Conservation (phyloP, 1,140 invertebrate genomes). For the Trichonephila clavipes region DNA sequence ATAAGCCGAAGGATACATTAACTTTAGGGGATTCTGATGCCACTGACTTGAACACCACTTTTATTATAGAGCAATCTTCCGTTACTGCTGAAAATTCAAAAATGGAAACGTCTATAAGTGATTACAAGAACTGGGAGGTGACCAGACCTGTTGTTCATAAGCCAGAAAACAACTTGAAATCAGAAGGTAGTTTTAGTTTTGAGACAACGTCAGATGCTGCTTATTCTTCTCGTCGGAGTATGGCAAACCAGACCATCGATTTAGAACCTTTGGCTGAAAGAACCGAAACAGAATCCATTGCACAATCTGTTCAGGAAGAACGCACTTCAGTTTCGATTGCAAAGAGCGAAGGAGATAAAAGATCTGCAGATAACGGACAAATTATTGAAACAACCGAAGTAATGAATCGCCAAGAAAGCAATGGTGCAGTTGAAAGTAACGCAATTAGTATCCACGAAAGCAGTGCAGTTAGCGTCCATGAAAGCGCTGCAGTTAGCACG, state of each 20-base stretch:
- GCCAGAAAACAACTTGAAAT: constrained; percentile 39
- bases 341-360: background rate
- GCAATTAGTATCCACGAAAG: background rate
- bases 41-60: background rate
- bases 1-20: constrained; percentile 61
- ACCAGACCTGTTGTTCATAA: constrained; percentile 34
- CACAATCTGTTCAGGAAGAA: background rate
- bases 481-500: no score
- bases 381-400: background rate
- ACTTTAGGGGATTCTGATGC: background rate
- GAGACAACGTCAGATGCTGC: constrained; percentile 27
- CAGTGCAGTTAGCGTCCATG: background rate
- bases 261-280: constrained; percentile 47
- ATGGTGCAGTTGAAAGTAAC: background rate
- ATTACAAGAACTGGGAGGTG: constrained; percentile 55
- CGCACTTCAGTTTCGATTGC: no score
- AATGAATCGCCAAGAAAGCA: background rate
- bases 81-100: background rate
- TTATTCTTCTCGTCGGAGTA: background rate
- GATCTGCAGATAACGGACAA: background rate
- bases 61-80: background rate
- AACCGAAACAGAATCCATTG: constrained; percentile 42
- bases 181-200: constrained; percentile 20
- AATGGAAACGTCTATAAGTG: constrained; percentile 37
- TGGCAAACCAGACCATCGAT: background rate